Evolutionary conservation across 2,113 vertebrate species (phyloP).

Genomic region (Pavo muticus): DNA sequence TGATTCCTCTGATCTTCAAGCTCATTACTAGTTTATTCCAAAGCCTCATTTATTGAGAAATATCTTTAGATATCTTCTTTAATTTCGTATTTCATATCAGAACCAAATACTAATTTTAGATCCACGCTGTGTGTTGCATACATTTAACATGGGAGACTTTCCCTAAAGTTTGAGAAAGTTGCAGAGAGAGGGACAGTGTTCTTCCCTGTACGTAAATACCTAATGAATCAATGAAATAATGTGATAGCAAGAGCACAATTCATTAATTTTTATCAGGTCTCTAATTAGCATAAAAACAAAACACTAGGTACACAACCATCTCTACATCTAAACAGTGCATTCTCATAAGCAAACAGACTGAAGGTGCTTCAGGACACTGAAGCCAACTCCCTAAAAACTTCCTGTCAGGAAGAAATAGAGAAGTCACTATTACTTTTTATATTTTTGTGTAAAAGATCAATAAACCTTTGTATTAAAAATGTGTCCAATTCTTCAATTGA

Average conservation of each 20-base stretch:
- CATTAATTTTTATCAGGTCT: neutral
- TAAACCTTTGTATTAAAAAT: neutral
- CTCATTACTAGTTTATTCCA: slow-evolving; percentile 57
- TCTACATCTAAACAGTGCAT: neutral
- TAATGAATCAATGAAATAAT: neutral
- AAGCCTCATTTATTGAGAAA: slow-evolving; percentile 51
- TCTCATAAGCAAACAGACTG: neutral
- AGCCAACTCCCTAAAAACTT: neutral
- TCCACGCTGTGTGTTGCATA: slow-evolving; percentile 23
- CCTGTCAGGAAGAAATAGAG: neutral
- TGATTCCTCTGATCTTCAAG: slow-evolving; percentile 39
- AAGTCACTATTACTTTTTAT: neutral
- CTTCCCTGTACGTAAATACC: neutral
- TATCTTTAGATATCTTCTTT: slow-evolving; percentile 45
- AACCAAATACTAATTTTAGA: slow-evolving; percentile 69
- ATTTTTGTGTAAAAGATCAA: neutral
- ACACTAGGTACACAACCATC: neutral
- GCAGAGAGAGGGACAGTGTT: neutral
- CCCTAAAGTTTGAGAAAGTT: neutral
- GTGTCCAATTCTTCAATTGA: neutral
- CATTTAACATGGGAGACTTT: slow-evolving; percentile 38
- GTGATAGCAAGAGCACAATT: neutral
- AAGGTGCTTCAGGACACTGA: neutral
- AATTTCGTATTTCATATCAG: slow-evolving; percentile 57
- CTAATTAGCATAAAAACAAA: slow-evolving; percentile 32